phyloP scores from a whole-genome alignment of 2,113 vertebrate species.

The Galbula dea region DNA sequence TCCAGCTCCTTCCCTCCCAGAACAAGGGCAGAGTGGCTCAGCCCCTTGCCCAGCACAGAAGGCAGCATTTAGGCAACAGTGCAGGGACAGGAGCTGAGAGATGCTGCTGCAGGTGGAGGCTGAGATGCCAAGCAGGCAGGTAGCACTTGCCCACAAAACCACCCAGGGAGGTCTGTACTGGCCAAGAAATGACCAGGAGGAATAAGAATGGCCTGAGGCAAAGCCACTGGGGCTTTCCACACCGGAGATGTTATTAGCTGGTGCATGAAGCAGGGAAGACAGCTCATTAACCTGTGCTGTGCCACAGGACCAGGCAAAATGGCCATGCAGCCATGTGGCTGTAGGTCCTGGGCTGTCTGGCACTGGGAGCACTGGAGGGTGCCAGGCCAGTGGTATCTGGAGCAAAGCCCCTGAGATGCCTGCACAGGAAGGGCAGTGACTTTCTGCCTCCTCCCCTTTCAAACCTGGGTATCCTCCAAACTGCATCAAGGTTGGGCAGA shows the following conservation, averaged over 20 bases:
- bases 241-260: background rate
- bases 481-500: background rate
- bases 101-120: accelerated
- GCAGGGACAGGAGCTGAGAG: accelerated
- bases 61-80: background rate
- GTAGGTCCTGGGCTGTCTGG: accelerated
- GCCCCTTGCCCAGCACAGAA: accelerated
- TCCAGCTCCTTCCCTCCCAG: background rate
- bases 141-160: background rate
- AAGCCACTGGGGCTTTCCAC: constrained; percentile 3
- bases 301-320: accelerated
- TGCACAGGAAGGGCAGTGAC: accelerated
- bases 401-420: background rate
- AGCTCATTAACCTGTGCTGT: background rate
- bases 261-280: background rate
- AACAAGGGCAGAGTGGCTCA: background rate
- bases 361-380: accelerated
- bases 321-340: accelerated
- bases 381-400: accelerated
- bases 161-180: background rate
- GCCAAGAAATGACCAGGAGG: constrained; percentile 36
- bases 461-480: background rate
- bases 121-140: background rate
- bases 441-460: background rate
- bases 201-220: constrained; percentile 26